Conservation (phyloP, 2,888 invertebrate genomes). For the Dynastes grantii region DNA sequence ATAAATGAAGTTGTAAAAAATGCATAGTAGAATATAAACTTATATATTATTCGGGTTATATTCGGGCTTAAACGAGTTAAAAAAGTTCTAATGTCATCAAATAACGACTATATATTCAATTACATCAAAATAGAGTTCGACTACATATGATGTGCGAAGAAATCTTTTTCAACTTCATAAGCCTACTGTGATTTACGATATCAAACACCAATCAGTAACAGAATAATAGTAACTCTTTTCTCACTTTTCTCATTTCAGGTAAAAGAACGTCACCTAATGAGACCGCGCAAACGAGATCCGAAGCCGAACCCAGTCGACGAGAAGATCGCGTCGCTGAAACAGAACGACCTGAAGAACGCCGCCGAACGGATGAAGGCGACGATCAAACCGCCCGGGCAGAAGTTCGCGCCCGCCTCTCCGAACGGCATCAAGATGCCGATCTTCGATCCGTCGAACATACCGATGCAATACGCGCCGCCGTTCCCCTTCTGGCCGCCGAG, state of each 20-base stretch:
- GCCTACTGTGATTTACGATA: too few species aligned
- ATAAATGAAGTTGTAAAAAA: too few species aligned
- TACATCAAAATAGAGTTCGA: too few species aligned
- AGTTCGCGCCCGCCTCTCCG: constrained; percentile 73
- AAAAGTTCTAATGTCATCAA: too few species aligned
- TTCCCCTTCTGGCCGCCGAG: constrained; percentile 87
- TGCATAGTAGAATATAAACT: too few species aligned
- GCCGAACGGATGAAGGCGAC: constrained; percentile 70
- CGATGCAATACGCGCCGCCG: constrained; percentile 77
- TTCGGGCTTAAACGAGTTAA: too few species aligned
- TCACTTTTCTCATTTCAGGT: constrained; percentile 64
- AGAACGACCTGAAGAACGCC: constrained; percentile 66
- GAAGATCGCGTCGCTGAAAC: constrained; percentile 71
- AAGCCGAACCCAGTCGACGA: constrained; percentile 80
- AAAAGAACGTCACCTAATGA: constrained; percentile 92
- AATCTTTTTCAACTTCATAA: too few species aligned
- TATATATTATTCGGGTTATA: too few species aligned
- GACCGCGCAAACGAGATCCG: constrained; percentile 89
- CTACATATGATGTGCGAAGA: too few species aligned
- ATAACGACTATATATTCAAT: too few species aligned
- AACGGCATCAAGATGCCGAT: constrained; percentile 84
- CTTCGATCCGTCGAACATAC: constrained; percentile 75
- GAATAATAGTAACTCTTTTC: background rate
- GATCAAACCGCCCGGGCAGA: constrained; percentile 71
- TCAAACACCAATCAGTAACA: too few species aligned